Evolutionary conservation across 1,140 invertebrate genomes (phyloP), one percentile per base, ranked within the genome.

Genomic region (Alviniconcha marisindica): DNA sequence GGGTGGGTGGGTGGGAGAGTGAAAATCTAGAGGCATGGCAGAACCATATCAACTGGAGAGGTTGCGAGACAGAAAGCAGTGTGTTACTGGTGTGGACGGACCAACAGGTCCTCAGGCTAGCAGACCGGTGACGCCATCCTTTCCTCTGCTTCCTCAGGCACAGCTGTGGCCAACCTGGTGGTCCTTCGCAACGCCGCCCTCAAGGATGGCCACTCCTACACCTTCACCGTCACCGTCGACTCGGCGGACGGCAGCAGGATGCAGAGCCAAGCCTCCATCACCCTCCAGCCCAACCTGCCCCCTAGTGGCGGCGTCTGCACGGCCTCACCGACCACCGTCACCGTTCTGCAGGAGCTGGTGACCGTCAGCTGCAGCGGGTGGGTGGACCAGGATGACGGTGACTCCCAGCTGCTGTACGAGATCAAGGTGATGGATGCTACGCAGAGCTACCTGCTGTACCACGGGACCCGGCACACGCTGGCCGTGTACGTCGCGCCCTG

Each of bases 401-500:
- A 84, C 2, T 77, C 83, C 21, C 54, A 77, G 40, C 81, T 91
- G 14, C 78, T 87, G 73, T 91, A 90, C 77, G 77, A 85, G 31
- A 84, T 91, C 1, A 80, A 84, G 24, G 86, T 87, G 12, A 83
- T 79, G 44, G 38, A 80, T 31, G 44, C n/a, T 54, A 54, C 24
- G 1, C 76, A 87, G 31, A 86, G 42, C 24, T 86, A 89, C 63
- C 38, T 85, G n/a, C 71, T 89, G 48, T 91, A 90, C 66, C 85
- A 87, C 81, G 91, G 91, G 3, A 84, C 83, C 2, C 66, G 84
- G n/a, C 33, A 69, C 0, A 86, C 69, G 10, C 84, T 82, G 51
- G 31, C 82, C 44, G 73, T 91, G 14, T 89, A 87, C 77, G 31
- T 91, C 12, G 86, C 87, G 18, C 86, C 89, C 10, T 88, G 77